Percentiles rank a stretch among this genome's conserved stretches.
These are phyloP conservation scores for Orthochromis malagaraziensis DNA, from an alignment of 2,113 vertebrate genomes.

Conservation along the genomic window DNA sequence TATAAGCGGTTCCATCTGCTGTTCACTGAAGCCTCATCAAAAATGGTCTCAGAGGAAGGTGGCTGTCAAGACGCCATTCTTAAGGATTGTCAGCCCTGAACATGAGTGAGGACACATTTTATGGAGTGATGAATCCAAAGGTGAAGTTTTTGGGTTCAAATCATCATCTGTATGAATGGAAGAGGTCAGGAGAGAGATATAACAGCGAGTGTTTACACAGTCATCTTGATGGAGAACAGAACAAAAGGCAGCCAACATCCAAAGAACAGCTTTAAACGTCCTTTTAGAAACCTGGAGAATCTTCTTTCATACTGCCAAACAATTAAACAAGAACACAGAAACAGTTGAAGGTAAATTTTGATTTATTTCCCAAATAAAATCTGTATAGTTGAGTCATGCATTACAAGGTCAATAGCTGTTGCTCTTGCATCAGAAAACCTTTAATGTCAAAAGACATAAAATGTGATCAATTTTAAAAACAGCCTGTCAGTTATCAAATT, in stretches of 20 bases:
- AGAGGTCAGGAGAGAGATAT: neutral
- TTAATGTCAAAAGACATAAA: conserved; percentile 34
- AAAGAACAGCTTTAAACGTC: neutral
- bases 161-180: neutral
- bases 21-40: neutral
- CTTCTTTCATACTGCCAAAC: neutral
- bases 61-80: neutral
- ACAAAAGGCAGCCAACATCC: neutral
- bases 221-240: neutral
- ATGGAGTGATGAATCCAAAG: neutral
- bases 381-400: conserved; percentile 43
- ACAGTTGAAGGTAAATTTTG: neutral
- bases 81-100: neutral
- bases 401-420: conserved; percentile 30
- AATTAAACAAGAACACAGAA: neutral
- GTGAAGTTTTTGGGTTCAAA: neutral
- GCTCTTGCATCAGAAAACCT: conserved; percentile 37
- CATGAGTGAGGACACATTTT: neutral
- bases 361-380: conserved; percentile 58
- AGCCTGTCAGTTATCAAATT: conserved; percentile 32
- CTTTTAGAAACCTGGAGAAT: neutral
- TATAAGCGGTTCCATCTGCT: neutral
- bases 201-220: neutral
- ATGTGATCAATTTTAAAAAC: conserved; percentile 24
- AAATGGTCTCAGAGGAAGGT: neutral